Evolutionary conservation across 2,888 invertebrate species (phyloP).

Genomic region (Erannis defoliaria): DNA sequence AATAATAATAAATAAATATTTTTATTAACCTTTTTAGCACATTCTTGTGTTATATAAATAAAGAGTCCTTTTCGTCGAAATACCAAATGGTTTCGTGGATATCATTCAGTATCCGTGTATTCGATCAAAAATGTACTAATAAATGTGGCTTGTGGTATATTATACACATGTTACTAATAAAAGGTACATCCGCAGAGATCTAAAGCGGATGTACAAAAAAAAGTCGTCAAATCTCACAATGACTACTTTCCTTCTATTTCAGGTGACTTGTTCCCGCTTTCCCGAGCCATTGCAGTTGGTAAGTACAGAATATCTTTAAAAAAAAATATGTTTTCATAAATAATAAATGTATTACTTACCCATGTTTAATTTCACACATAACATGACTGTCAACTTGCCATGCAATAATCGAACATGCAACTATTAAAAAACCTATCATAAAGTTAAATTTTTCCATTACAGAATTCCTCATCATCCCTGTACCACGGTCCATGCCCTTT

Average conservation of each 20-base stretch:
- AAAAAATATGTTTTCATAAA: not conserved
- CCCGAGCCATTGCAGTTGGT: conserved; percentile 55
- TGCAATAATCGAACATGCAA: not conserved
- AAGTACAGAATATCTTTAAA: conserved; percentile 41
- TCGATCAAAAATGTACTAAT: too few relatives aligned
- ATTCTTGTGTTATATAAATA: too few relatives aligned
- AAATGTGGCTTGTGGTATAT: too few relatives aligned
- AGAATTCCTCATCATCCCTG: conserved; percentile 2
- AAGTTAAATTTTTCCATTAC: not conserved
- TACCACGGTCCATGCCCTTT: not conserved
- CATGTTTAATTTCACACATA: not conserved
- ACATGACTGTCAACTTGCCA: not conserved
- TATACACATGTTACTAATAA: too few relatives aligned
- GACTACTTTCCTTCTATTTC: conserved; percentile 35
- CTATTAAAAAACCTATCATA: not conserved
- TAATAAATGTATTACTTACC: not conserved
- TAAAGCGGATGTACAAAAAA: too few relatives aligned
- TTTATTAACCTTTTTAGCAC: too few relatives aligned
- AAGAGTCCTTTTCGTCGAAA: too few relatives aligned
- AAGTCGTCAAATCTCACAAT: too few relatives aligned
- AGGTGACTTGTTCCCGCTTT: conserved; percentile 52
- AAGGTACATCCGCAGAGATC: too few relatives aligned
- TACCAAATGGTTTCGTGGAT: too few relatives aligned
- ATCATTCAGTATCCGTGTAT: too few relatives aligned
- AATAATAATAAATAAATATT: too few relatives aligned